These are phyloP conservation scores for Crax fasciolata DNA, from an alignment of 2,797 vertebrate species.

Conservation along the genomic window DNA sequence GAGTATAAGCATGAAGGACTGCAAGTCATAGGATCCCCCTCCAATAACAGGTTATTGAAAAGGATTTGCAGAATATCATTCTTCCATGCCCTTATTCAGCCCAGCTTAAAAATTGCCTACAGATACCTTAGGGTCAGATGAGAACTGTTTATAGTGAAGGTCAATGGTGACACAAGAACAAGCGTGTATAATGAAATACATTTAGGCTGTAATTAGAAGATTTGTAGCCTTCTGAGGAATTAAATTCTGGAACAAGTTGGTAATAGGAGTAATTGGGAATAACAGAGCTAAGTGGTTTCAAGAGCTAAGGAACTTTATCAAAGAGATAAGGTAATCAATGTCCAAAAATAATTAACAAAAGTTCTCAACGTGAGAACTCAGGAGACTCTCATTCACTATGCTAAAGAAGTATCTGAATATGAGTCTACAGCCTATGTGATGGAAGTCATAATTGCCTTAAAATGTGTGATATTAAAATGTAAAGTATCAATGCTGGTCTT, in stretches of 20 bases:
- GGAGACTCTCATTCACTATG: not conserved
- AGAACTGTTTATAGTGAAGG: slow-evolving; percentile 13
- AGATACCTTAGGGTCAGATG: not conserved
- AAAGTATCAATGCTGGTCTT: not conserved
- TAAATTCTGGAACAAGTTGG: slow-evolving; percentile 1
- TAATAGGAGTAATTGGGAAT: not conserved
- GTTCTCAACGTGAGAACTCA: not conserved
- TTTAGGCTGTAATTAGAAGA: slow-evolving; percentile 9
- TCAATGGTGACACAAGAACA: not conserved
- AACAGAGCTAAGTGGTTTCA: slow-evolving; percentile 4
- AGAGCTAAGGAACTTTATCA: slow-evolving; percentile 18
- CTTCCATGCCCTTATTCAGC: not conserved
- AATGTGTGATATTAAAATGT: not conserved
- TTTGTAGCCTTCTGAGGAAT: slow-evolving; percentile 16
- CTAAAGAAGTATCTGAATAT: not conserved
- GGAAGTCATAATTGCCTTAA: not conserved
- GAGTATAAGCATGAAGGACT: not conserved
- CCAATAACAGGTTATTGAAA: accelerated
- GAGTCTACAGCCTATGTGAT: not conserved
- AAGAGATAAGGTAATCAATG: not conserved
- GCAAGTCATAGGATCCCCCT: not conserved
- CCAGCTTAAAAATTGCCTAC: not conserved
- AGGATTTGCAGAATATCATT: not conserved
- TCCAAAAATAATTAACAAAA: not conserved
- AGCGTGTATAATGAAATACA: not conserved